Percentiles rank a stretch among this genome's conserved stretches.
These are phyloP conservation scores for Drosophila tani DNA, from an alignment of 1,140 invertebrate genomes.

Conservation along the genomic window DNA sequence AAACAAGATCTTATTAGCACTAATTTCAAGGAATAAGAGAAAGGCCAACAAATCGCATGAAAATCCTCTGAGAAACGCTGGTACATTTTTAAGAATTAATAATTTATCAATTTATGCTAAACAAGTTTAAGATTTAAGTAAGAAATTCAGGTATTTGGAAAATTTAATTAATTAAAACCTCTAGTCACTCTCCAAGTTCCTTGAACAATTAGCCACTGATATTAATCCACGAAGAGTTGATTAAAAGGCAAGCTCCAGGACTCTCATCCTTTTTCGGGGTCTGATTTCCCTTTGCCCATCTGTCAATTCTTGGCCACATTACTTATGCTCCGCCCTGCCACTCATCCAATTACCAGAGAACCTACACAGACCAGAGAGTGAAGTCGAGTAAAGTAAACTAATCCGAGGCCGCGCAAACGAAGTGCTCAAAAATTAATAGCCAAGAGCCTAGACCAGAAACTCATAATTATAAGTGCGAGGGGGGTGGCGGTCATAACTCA, in stretches of 20 bases:
- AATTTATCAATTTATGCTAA: no score
- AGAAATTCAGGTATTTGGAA: no score
- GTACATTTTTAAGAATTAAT: background rate
- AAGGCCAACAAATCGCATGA: background rate
- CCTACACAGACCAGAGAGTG: conserved; percentile 5
- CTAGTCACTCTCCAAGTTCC: background rate
- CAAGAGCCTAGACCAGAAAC: conserved; percentile 49
- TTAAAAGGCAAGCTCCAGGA: background rate
- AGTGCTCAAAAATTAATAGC: conserved; percentile 77
- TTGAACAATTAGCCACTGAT: background rate
- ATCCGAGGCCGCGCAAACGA: conserved; percentile 65
- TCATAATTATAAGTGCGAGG: conserved; percentile 62
- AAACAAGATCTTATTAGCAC: background rate
- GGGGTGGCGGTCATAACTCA: conserved; percentile 63
- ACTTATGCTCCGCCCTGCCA: conserved; percentile 26
- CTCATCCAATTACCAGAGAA: conserved; percentile 41
- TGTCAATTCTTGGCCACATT: conserved; percentile 38
- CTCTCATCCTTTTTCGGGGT: background rate
- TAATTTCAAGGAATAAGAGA: background rate
- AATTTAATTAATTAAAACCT: background rate
- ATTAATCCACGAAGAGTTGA: background rate
- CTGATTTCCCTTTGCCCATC: conserved; percentile 11
- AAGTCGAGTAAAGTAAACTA: conserved; percentile 52
- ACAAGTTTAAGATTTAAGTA: no score
- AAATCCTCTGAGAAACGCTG: background rate